Conservation (phyloP, 2,888 invertebrate species). For the Andrena haemorrhoa region DNA sequence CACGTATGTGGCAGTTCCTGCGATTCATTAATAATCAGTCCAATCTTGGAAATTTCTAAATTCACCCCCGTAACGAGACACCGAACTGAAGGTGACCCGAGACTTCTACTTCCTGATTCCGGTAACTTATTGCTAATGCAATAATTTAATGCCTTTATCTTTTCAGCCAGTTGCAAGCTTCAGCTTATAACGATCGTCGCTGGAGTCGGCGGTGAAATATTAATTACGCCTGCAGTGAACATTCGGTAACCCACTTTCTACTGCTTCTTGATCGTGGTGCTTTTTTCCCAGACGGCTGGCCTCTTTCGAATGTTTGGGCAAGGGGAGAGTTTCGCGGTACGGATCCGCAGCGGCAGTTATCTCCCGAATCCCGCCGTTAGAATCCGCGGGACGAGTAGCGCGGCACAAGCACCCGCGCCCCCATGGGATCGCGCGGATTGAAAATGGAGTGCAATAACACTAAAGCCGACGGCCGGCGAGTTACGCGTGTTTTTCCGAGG, state of each 20-base stretch:
- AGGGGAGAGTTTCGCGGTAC: slow-evolving; percentile 63
- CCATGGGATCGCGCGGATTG: slow-evolving; percentile 61
- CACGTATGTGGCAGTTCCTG: too few species aligned
- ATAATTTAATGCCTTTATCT: slow-evolving; percentile 6
- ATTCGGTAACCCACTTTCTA: slow-evolving; percentile 18
- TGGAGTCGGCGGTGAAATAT: slow-evolving; percentile 27
- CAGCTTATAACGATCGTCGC: neutral
- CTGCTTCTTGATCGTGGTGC: neutral
- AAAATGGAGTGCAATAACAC: slow-evolving; percentile 71
- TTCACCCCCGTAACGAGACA: too few species aligned
- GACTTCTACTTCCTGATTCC: too few species aligned
- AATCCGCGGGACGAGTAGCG: slow-evolving; percentile 43
- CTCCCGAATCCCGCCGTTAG: slow-evolving; percentile 63
- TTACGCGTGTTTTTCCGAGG: slow-evolving; percentile 65
- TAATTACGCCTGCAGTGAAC: slow-evolving; percentile 49
- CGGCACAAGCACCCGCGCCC: slow-evolving; percentile 20
- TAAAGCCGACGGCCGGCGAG: slow-evolving; percentile 56
- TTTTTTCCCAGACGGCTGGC: neutral
- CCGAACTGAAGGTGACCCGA: too few species aligned
- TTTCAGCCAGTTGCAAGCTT: neutral
- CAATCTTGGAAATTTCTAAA: too few species aligned
- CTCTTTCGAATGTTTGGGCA: slow-evolving; percentile 48
- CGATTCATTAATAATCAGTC: too few species aligned
- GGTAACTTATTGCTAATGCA: too few species aligned
- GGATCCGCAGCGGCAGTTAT: slow-evolving; percentile 64